Evolutionary conservation across 2,797 vertebrate genomes (phyloP).

Genomic region (Onychomys torridus): DNA sequence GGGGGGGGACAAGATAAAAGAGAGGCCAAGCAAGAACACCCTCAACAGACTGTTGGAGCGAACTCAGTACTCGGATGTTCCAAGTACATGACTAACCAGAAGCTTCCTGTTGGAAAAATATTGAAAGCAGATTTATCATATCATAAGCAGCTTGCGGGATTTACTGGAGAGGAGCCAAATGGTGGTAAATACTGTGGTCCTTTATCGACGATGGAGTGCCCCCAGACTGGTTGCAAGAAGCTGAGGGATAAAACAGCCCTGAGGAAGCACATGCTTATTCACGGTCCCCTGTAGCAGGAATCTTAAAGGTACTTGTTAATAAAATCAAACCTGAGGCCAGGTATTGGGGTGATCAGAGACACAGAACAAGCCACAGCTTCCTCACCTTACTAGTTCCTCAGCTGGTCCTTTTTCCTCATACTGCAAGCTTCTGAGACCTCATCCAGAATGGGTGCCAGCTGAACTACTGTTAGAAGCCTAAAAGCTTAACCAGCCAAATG

Average conservation of each 20-base stretch:
- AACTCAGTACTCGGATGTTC: constrained; percentile 94
- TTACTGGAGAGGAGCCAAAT: constrained; percentile 93
- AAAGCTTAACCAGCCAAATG: too few species aligned
- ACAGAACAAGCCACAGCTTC: too few species aligned
- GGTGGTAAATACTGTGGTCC: constrained; percentile 90
- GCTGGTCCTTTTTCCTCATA: too few species aligned
- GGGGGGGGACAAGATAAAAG: not conserved
- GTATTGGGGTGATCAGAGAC: too few species aligned
- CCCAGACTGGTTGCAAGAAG: constrained; percentile 95
- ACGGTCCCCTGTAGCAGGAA: too few species aligned
- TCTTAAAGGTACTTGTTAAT: too few species aligned
- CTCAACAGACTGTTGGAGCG: constrained; percentile 90
- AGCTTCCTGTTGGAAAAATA: constrained; percentile 83
- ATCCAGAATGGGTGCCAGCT: too few species aligned
- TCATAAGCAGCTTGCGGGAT: constrained; percentile 94
- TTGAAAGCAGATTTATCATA: constrained; percentile 92
- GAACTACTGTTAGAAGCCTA: too few species aligned
- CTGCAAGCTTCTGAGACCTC: too few species aligned
- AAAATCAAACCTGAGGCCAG: too few species aligned
- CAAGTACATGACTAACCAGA: constrained; percentile 92
- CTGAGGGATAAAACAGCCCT: constrained; percentile 95
- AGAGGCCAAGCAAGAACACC: not conserved
- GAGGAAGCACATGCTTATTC: constrained; percentile 95
- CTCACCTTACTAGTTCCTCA: too few species aligned
- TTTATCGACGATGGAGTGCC: constrained; percentile 93